Evolutionary conservation across 35 echinoderm and acorn worm genomes (phyloP).

Genomic region (Ophiothrix spiculata): DNA sequence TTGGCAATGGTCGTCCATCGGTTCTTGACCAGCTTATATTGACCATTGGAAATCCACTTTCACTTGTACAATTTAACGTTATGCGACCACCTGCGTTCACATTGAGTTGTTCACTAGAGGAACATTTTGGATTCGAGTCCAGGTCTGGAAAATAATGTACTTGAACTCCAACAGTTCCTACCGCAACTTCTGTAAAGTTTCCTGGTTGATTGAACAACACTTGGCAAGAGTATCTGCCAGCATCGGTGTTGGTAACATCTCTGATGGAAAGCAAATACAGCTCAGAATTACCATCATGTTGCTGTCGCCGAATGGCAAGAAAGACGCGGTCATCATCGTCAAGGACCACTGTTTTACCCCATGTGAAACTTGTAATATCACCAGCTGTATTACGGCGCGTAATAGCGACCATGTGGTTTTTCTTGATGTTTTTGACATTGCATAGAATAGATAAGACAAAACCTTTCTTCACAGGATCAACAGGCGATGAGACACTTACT

Average conservation of each 20-base stretch:
- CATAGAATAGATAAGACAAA: background rate
- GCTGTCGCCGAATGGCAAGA: background rate
- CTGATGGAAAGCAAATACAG: background rate
- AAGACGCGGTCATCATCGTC: background rate
- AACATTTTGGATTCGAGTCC: background rate
- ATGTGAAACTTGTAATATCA: background rate
- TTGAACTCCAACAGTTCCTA: background rate
- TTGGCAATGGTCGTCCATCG: background rate
- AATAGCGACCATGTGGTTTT: background rate
- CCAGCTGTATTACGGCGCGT: background rate
- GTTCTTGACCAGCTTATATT: background rate
- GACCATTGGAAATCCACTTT: background rate
- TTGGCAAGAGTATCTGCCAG: background rate
- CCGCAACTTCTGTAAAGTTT: background rate
- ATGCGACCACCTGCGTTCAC: background rate
- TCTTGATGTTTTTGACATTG: background rate
- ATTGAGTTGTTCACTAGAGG: background rate
- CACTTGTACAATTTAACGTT: background rate
- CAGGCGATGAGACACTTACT: background rate
- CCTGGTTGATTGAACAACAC: background rate
- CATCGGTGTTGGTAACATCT: background rate
- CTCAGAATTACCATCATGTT: background rate
- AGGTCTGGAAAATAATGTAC: background rate
- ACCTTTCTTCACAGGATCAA: background rate
- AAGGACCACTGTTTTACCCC: background rate